These are phyloP conservation scores for Drosophila nigritarsus DNA, from an alignment of 2,888 invertebrate species.

Conservation along the genomic window DNA sequence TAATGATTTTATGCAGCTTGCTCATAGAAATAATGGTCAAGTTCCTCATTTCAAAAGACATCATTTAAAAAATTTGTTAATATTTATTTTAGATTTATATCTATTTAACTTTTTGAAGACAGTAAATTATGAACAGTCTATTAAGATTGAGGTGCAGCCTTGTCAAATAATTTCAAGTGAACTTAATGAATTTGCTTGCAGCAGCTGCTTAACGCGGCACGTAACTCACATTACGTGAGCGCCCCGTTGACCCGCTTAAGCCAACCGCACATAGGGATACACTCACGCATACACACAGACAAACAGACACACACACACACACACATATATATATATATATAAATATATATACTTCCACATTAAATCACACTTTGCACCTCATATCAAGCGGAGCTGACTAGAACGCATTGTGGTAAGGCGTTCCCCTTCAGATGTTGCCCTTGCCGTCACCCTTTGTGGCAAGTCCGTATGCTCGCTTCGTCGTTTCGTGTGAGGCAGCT, in stretches of 20 bases:
- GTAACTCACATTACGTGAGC: slow-evolving; percentile 50
- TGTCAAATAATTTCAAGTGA: slow-evolving; percentile 12
- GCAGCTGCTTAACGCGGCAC: slow-evolving; percentile 20
- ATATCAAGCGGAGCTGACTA: slow-evolving; percentile 46
- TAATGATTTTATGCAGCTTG: neutral
- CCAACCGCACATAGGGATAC: slow-evolving; percentile 11
- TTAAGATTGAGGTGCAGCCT: neutral
- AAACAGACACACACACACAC: neutral
- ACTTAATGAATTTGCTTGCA: slow-evolving; percentile 4
- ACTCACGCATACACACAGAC: slow-evolving; percentile 6
- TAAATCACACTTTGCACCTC: slow-evolving; percentile 70
- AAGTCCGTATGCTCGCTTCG: slow-evolving; percentile 2
- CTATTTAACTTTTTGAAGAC: neutral
- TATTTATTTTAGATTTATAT: neutral
- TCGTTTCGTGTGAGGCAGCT: slow-evolving; percentile 39
- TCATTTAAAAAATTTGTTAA: neutral
- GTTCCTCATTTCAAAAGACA: neutral
- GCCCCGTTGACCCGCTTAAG: slow-evolving; percentile 52
- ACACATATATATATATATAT: neutral
- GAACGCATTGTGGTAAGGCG: slow-evolving; percentile 29
- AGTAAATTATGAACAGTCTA: neutral
- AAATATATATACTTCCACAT: slow-evolving; percentile 15
- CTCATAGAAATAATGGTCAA: rapidly evolving
- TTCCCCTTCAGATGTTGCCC: neutral
- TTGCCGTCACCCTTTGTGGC: slow-evolving; percentile 5